Evolutionary conservation across 2,797 vertebrate species (phyloP).

Genomic region (Microtus obscurus): DNA sequence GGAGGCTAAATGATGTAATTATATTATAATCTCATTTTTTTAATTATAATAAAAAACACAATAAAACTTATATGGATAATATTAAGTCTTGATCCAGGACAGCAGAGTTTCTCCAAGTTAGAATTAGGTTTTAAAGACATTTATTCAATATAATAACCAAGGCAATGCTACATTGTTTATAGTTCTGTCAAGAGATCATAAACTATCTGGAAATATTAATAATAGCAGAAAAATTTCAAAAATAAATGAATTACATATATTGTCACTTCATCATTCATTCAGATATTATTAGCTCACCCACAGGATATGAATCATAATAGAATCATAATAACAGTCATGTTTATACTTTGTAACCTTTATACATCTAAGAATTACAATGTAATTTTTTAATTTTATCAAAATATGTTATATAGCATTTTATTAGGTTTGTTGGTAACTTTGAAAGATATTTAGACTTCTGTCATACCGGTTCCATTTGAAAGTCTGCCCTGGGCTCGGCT

Average conservation of each 20-base stretch:
- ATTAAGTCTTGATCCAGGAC: background rate
- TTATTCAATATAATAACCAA: background rate
- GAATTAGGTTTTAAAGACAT: background rate
- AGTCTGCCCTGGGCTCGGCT: too few relatives aligned
- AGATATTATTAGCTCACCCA: constrained; percentile 26
- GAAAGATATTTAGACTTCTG: constrained; percentile 11
- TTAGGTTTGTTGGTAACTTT: background rate
- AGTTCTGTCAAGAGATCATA: background rate
- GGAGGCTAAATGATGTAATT: background rate
- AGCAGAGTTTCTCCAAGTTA: background rate
- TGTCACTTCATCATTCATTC: background rate
- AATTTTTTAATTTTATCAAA: background rate
- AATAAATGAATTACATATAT: background rate
- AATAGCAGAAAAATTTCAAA: background rate
- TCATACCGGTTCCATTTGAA: background rate
- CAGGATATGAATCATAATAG: background rate
- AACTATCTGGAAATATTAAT: background rate
- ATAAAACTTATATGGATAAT: background rate
- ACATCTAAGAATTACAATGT: background rate
- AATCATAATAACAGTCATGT: background rate
- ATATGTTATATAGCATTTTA: background rate
- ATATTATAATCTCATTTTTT: background rate
- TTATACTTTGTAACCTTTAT: background rate
- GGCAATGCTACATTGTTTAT: background rate
- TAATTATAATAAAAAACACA: background rate